phyloP scores from a whole-genome alignment of 2,888 invertebrate genomes.

The Dyspetes luteomarginatus region DNA sequence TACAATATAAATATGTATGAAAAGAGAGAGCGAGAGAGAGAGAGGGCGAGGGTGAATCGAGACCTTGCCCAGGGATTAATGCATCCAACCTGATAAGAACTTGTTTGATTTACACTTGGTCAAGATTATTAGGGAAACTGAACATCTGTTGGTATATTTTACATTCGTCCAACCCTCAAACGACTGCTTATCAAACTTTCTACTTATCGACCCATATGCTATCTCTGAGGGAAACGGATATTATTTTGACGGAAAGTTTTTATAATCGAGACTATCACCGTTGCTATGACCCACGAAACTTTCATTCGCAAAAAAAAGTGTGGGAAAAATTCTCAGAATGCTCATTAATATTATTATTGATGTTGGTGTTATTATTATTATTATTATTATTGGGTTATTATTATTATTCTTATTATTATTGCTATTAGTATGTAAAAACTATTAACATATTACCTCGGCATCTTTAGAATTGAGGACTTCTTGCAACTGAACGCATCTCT shows the following conservation, averaged over 20 bases:
- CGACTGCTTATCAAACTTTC: slow-evolving; percentile 66
- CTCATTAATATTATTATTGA: no score
- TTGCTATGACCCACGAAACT: no score
- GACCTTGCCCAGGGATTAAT: slow-evolving; percentile 57
- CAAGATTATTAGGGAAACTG: slow-evolving; percentile 78
- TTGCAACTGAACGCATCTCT: slow-evolving; percentile 79
- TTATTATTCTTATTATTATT: neutral
- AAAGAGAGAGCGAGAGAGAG: neutral
- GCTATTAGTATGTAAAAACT: neutral
- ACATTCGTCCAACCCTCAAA: slow-evolving; percentile 70
- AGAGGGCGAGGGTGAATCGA: neutral
- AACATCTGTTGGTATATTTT: slow-evolving; percentile 81
- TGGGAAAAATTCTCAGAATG: no score
- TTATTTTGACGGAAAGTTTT: slow-evolving; percentile 1
- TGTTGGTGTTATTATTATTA: no score
- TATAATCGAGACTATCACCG: no score
- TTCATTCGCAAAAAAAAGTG: no score
- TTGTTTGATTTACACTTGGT: slow-evolving; percentile 80
- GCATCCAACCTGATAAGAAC: slow-evolving; percentile 73
- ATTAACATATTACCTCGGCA: slow-evolving; percentile 76
- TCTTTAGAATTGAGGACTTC: slow-evolving; percentile 80
- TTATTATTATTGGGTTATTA: no score
- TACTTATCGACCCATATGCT: slow-evolving; percentile 67
- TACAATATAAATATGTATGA: neutral
- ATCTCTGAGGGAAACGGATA: neutral